Conservation (phyloP, 2,888 invertebrate genomes). For the Meghimatium bilineatum region DNA sequence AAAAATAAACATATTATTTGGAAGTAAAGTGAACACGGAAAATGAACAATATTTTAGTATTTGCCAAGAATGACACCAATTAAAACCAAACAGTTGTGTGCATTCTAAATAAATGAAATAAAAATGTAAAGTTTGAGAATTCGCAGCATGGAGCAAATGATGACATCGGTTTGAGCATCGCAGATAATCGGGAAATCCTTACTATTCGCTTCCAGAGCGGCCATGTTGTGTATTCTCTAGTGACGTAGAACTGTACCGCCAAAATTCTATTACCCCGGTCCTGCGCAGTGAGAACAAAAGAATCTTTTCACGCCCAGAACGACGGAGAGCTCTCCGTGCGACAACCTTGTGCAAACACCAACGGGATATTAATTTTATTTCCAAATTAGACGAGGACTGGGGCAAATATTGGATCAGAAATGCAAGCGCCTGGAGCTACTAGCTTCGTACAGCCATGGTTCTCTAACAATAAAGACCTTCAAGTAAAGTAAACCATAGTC, state of each 20-base stretch:
- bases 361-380: constrained; percentile 48
- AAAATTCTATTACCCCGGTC: constrained; percentile 40
- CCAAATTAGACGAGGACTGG: constrained; percentile 42
- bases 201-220: constrained; percentile 9
- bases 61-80: not conserved
- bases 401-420: constrained; percentile 49
- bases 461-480: constrained; percentile 6
- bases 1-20: no score
- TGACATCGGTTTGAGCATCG: constrained; percentile 1
- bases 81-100: not conserved
- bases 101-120: not conserved
- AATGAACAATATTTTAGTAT: no score
- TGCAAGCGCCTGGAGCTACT: constrained; percentile 43
- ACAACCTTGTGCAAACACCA: constrained; percentile 42
- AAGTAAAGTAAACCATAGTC: constrained; percentile 4
- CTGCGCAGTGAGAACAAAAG: constrained; percentile 33
- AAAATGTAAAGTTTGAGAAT: not conserved
- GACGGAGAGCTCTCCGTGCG: constrained; percentile 27
- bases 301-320: constrained; percentile 36
- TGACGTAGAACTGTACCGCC: constrained; percentile 7
- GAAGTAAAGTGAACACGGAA: no score
- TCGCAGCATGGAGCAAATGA: not conserved
- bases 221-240: constrained; percentile 25
- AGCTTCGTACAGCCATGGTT: not conserved
- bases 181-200: not conserved